phyloP scores from a whole-genome alignment of 2,888 invertebrate species.

The Fragum whitleyi region DNA sequence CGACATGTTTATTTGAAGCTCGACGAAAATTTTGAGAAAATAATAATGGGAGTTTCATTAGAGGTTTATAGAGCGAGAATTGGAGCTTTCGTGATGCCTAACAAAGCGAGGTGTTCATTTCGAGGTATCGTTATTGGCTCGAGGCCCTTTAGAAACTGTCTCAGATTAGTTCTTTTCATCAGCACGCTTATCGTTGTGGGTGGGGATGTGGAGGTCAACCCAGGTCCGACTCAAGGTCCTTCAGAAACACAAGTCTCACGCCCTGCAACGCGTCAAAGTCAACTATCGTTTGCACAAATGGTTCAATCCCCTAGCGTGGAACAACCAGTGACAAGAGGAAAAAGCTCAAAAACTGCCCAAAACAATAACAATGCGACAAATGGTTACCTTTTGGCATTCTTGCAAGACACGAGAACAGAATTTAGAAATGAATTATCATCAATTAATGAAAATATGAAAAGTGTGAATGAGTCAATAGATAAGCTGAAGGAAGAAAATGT shows the following conservation, averaged over 20 bases:
- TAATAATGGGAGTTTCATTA: conserved; percentile 3
- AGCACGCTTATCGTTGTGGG: neutral
- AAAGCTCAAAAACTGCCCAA: neutral
- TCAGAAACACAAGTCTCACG: neutral
- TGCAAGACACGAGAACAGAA: neutral
- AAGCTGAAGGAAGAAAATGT: neutral
- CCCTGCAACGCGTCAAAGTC: neutral
- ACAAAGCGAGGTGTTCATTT: neutral
- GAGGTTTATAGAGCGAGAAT: conserved; percentile 6
- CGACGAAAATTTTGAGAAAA: neutral
- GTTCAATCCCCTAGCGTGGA: neutral
- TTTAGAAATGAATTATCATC: neutral
- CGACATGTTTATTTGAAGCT: too few species aligned
- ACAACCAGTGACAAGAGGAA: neutral
- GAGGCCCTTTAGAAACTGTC: neutral
- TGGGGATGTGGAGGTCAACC: too few species aligned
- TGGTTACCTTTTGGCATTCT: neutral
- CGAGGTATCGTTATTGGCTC: neutral
- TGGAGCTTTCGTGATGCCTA: neutral
- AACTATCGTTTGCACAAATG: neutral
- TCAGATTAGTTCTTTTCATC: neutral
- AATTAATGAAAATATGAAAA: neutral
- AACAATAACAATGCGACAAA: neutral
- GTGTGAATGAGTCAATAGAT: neutral
- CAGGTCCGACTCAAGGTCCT: neutral